These are phyloP conservation scores for Progne subis DNA, from an alignment of 2,113 vertebrate genomes.

Conservation along the genomic window DNA sequence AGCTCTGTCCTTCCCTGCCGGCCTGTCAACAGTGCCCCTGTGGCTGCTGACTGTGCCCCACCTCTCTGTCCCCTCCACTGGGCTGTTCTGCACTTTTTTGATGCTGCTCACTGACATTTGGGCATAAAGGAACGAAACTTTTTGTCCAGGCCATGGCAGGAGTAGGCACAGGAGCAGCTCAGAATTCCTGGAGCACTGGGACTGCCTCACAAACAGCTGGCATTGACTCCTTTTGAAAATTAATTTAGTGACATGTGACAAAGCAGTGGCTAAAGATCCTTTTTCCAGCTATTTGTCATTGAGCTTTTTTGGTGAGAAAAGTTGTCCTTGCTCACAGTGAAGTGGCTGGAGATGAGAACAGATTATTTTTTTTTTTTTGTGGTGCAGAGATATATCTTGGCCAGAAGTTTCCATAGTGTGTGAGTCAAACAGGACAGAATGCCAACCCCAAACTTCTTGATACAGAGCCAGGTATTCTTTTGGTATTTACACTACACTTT, in stretches of 20 bases:
- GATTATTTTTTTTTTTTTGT: neutral
- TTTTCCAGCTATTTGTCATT: neutral
- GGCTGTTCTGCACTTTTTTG: neutral
- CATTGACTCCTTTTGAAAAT: neutral
- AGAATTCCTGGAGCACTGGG: too few relatives aligned
- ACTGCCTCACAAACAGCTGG: neutral
- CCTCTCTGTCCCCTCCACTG: neutral
- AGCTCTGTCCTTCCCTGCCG: neutral
- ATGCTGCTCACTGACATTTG: rapidly evolving
- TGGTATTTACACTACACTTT: neutral
- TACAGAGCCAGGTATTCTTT: neutral
- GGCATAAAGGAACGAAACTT: neutral
- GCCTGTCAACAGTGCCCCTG: neutral
- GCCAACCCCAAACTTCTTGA: neutral
- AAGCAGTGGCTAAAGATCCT: neutral
- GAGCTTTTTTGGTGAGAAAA: neutral
- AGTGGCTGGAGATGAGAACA: neutral
- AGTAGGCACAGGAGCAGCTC: neutral
- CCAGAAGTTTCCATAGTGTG: neutral
- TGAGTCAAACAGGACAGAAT: neutral
- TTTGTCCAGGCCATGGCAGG: neutral
- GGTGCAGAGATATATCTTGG: neutral
- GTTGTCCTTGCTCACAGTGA: neutral
- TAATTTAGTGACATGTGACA: neutral
- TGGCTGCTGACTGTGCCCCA: neutral